Evolutionary conservation across 1,140 invertebrate species (phyloP), one percentile per base, ranked within the genome.

Genomic region (Phenacoccus solenopsis): DNA sequence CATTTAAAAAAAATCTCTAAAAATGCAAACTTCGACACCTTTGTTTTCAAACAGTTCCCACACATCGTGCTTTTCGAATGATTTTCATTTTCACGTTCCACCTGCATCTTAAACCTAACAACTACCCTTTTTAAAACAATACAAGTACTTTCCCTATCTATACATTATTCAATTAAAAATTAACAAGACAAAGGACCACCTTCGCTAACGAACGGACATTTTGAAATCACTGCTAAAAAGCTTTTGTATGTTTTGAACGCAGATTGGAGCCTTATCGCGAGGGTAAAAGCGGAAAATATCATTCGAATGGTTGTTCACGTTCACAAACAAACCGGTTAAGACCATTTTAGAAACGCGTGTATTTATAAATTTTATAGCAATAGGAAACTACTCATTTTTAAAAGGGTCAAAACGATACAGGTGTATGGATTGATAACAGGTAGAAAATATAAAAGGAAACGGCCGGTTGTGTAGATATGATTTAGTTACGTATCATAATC

Each of bases 301-400:
- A 38, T 38, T 10, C n/a, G n/a, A 38, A n/a, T 38, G 32, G 56
- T 59, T 20, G 56, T 20, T 59, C 9, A n/a, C 56, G 56, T 59
- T 59, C 21, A 59, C 16, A 7, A 22, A 16, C 4, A 59, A 59
- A 59, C 56, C 56, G 56, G 56, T 59, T 59, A 59, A 59, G 20
- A 59, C 56, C 56, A 59, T 59, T 59, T 59, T 59, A 59, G 7
- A 59, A 59, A 59, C 21, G 7, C 7, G 20, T 59, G 56, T 59
- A 59, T 9, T 59, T 59, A 59, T 59, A 22, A 59, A 59, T 59
- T 59, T 59, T 22, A 59, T 59, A 59, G 56, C 16, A 59, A 59
- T 59, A 59, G 56, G 20, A 59, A 59, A 59, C 56, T 59, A 59
- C 56, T 22, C 21, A 59, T 59, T 59, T 59, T 59, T 59, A 59